phyloP scores from a whole-genome alignment of 92 coral and sea anemone genomes.

The Plumapathes pennacea region DNA sequence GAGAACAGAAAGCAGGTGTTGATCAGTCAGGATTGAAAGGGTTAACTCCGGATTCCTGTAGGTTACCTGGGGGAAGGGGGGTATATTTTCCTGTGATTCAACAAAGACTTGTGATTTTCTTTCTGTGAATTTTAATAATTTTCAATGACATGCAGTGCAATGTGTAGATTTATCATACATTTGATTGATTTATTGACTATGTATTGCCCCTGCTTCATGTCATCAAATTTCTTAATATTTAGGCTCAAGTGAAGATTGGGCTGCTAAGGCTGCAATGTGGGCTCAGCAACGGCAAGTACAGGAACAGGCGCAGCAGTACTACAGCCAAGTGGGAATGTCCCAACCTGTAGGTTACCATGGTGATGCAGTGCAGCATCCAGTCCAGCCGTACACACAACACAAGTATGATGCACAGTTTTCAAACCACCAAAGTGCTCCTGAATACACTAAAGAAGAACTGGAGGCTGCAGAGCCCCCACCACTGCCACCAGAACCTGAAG shows the following conservation, averaged over 20 bases:
- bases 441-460: neutral
- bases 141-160: too few species aligned
- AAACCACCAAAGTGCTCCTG: slow-evolving; percentile 19
- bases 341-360: slow-evolving; percentile 14
- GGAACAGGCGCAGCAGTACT: slow-evolving; percentile 74
- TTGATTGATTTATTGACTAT: neutral
- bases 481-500: slow-evolving; percentile 66
- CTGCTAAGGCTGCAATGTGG: slow-evolving; percentile 96
- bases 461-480: too few species aligned
- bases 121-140: neutral
- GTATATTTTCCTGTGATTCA: too few species aligned
- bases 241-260: slow-evolving; percentile 96
- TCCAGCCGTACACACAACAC: neutral
- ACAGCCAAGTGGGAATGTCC: slow-evolving; percentile 54
- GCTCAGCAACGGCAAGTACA: slow-evolving; percentile 94
- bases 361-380: neutral
- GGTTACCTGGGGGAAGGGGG: too few species aligned
- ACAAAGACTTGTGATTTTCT: neutral
- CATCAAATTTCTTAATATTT: slow-evolving; percentile 13
- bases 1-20: too few species aligned
- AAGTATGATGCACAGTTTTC: too few species aligned
- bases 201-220: too few species aligned
- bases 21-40: too few species aligned
- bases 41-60: too few species aligned
- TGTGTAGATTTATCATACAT: neutral